Evolutionary conservation across 2,888 invertebrate species (phyloP), one percentile per base, ranked within the genome.

Genomic region (Ypsolopha scabrella): DNA sequence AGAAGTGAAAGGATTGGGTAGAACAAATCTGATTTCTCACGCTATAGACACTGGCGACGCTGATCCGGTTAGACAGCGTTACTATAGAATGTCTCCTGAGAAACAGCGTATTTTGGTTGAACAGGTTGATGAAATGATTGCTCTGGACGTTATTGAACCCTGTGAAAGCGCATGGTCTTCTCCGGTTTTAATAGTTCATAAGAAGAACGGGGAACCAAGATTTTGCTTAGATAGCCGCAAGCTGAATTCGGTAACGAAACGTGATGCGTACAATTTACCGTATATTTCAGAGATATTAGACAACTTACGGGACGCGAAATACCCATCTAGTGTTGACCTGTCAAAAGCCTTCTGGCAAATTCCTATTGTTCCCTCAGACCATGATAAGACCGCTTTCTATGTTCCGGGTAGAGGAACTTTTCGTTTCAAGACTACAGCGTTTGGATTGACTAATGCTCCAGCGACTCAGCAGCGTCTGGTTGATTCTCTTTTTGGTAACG

Each of bases 231-330:
- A 39, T 6, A 39, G 39, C 6, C 39, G 39, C 2, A 39, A 39
- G 11, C 39, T 39, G 9, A 39, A 39, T 11, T 39, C 39, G 2
- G 39, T 39, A 2, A 39, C 39, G 6, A 39, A 39, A 39, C 1
- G 6, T 3, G 39, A 39, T 39, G 39, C 39, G 2, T 11, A 11
- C 39, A n/a, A 39, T 39, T 39, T 39, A 11, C 11, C 39, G 2
- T 57, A 57, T 43, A 52, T 59, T 0, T 48, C 54, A 1, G 54
- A 56, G 9, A 60, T 60, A 8, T 45, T 62, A 4, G 59, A 60
- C 48, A 54, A 58, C 24, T 48, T 62, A 2, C 11, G 52, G 0
- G 52, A 59, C 14, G 58, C 58, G 13, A 52, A 48, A 11, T 58
- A 53, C 43, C 41, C 59, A 2, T 51, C 54, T 4, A 57, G 56